Evolutionary conservation across 2,113 vertebrate genomes (phyloP), one percentile per base, ranked within the genome.

Genomic region (Actinemys pallida): DNA sequence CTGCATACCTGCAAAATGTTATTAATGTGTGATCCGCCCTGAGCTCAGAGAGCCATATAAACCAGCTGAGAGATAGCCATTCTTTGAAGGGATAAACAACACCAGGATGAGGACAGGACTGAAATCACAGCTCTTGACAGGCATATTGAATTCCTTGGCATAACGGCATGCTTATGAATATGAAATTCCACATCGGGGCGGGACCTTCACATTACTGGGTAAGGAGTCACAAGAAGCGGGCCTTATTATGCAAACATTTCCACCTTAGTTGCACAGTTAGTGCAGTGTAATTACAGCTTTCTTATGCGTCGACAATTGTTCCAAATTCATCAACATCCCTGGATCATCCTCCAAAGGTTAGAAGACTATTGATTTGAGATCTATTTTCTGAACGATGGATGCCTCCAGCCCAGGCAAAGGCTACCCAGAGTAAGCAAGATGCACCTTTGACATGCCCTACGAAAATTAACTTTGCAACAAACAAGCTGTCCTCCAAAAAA

Each of bases 301-400:
- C 6, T 27, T 62, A 82, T 62, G 75, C 25, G 72, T 84, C 35
- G 59, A 76, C 88, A 91, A 14, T 82, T 84, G 92, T 93, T 94
- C 89, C 89, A 84, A 95, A 92, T 94, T 90, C 84, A 90, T 93
- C 86, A 35, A 53, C 56, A 90, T 45, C 50, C 54, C 65, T 72
- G 80, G 47, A 89, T 84, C 65, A 89, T 80, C 39, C 65, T 82
- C 85, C 76, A 87, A 81, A 89, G 59, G 93, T 93, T 83, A 88
- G 20, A 97, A 88, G 81, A 20, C 81, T 95, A 94, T 92, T 91
- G 90, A 97, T 95, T 82, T 90, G 75, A 79, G 52, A 94, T 84
- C 82, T n/a, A 3, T 88, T 91, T 75, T 92, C 80, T 93, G 89
- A 89, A 90, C 92, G 83, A 86, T 65, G 83, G 89, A 76, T 42